phyloP scores from a whole-genome alignment of 2,888 invertebrate genomes.

The Nymphalis urticae region DNA sequence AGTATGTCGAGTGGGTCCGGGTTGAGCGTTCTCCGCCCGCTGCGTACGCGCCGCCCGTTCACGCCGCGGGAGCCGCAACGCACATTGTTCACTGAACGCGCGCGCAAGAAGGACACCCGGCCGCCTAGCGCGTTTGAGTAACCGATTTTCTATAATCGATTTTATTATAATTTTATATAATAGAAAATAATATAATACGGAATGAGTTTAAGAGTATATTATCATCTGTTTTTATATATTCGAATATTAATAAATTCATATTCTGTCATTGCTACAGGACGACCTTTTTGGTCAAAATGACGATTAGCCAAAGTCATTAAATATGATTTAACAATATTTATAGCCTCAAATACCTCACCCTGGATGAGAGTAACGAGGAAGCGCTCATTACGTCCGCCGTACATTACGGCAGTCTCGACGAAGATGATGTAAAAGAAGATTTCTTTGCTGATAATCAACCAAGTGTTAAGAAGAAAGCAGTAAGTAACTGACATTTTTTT shows the following conservation, averaged over 20 bases:
- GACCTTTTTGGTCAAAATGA: too few species aligned
- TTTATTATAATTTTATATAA: too few species aligned
- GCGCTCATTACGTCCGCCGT: conserved; percentile 45
- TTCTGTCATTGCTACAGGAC: too few species aligned
- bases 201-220: too few species aligned
- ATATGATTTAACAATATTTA: conserved; percentile 3
- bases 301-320: too few species aligned
- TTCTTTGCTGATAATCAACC: conserved; percentile 51
- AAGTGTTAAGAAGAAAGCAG: conserved; percentile 55
- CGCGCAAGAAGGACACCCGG: conserved; percentile 66
- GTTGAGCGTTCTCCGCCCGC: conserved; percentile 74
- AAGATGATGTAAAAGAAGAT: conserved; percentile 50
- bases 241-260: too few species aligned
- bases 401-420: conserved; percentile 54
- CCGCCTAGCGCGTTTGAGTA: conserved; percentile 91
- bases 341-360: conserved; percentile 85
- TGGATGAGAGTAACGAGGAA: conserved; percentile 65
- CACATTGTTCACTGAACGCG: conserved; percentile 85
- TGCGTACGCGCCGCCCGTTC: conserved; percentile 91
- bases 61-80: conserved; percentile 91
- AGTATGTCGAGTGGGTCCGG: conserved; percentile 48
- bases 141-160: conserved; percentile 40
- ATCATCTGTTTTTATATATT: too few species aligned
- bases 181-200: neutral
- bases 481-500: conserved; percentile 36